Percentiles rank a stretch among this genome's conserved stretches.
phyloP scores from a whole-genome alignment of 2,113 vertebrate species.

The Platanista minor region DNA sequence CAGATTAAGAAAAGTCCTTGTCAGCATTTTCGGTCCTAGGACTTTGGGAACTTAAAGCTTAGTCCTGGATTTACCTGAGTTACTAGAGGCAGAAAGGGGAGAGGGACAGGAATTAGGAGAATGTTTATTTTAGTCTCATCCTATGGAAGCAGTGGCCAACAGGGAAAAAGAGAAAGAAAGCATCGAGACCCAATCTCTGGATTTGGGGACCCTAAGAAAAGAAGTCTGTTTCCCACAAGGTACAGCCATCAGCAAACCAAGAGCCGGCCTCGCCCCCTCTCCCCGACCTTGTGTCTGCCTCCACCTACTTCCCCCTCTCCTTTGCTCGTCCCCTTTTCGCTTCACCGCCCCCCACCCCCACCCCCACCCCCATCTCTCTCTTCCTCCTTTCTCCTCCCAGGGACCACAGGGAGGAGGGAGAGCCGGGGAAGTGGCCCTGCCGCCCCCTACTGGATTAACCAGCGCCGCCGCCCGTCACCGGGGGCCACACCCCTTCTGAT shows the following conservation, averaged over 20 bases:
- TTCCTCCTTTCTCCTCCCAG: constrained; percentile 37
- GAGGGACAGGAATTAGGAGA: background rate
- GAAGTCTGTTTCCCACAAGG: background rate
- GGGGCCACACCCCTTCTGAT: constrained; percentile 41
- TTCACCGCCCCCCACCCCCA: background rate
- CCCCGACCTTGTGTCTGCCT: constrained; percentile 11
- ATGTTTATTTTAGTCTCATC: background rate
- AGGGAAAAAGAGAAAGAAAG: background rate
- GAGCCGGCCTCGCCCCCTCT: constrained; percentile 12
- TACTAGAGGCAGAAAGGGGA: background rate
- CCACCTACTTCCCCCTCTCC: background rate
- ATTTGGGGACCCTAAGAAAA: background rate
- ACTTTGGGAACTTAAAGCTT: background rate
- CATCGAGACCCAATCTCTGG: background rate
- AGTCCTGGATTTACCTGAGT: background rate
- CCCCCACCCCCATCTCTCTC: background rate
- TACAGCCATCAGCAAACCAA: background rate
- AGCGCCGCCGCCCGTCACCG: background rate
- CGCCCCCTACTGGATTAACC: constrained; percentile 40
- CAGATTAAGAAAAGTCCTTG: background rate
- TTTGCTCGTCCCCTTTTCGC: background rate
- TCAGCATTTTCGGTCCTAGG: background rate
- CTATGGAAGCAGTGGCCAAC: background rate
- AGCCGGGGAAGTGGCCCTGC: constrained; percentile 45
- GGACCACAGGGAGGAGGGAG: constrained; percentile 62